Conservation (phyloP, 2,113 vertebrate genomes). For the Progne subis region DNA sequence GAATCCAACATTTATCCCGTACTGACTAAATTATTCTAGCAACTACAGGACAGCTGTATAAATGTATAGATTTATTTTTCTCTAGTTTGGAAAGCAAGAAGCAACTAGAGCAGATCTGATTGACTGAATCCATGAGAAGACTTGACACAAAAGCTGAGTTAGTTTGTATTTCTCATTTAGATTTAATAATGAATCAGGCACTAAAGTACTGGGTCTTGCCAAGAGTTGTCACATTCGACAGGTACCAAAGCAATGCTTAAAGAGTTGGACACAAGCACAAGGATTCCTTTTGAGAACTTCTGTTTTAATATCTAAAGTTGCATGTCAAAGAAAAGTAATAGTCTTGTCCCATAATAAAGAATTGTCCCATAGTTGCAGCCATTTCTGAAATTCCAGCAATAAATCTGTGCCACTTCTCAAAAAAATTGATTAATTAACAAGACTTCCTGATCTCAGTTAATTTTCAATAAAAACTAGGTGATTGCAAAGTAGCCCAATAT, state of each 20-base stretch:
- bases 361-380: background rate
- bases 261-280: background rate
- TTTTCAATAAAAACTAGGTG: background rate
- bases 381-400: background rate
- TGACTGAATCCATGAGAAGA: background rate
- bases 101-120: background rate
- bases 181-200: background rate
- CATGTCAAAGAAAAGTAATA: background rate
- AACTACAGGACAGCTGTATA: background rate
- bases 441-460: background rate
- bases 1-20: background rate
- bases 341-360: background rate
- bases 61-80: background rate
- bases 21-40: background rate
- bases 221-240: background rate
- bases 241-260: background rate
- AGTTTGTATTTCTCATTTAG: background rate
- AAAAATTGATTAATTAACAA: slow-evolving; percentile 13
- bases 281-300: background rate
- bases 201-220: background rate
- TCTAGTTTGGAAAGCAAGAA: background rate
- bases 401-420: background rate
- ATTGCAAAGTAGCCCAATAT: background rate
- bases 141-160: background rate
- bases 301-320: background rate